Evolutionary conservation across 2,888 invertebrate genomes (phyloP), one percentile per base, ranked within the genome.

Genomic region (Mylabris sibirica): DNA sequence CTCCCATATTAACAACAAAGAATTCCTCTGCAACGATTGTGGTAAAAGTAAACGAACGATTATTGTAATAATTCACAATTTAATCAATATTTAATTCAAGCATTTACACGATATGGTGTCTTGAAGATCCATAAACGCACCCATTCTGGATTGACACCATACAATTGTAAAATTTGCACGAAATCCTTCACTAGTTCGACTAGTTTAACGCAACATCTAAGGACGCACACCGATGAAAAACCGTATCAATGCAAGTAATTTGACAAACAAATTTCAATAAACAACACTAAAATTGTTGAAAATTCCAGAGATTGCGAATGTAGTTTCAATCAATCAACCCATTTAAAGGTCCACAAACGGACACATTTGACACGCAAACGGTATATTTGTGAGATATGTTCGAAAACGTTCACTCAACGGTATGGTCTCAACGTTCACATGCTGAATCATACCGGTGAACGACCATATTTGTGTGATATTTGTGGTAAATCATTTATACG

Each of bases 371-470:
- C 30, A 0, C 30, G 30, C 8, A 30, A 57, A 24, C 24, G 14
- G 5, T 81, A 79, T 62, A 75, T 76, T 5, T 83, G 83, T 61
- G 71, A 71, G 0, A 71, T 78, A 17, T 83, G 83, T 68, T 72
- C 74, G 8, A 83, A 82, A 71, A 72, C 76, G 1, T 82, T 82
- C 68, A 78, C 77, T 3, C 81, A 81, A 69, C 77, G 78, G n/a
- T 77, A 80, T 26, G 80, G 81, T 57, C 70, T 82, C 9, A 79
- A 79, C 24, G 78, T 78, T 49, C 84, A 84, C 67, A 69, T 77
- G 34, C 67, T 79, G 59, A 76, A 76, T n/a, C 83, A 83, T 69
- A 79, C 79, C 6, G 82, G 82, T 0, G 80, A 80, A 73, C 75
- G 79, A 66, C 78, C 77, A 30, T 80, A 76, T 67, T 66, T 76